These are phyloP conservation scores for Heliconius nattereri DNA, from an alignment of 1,140 invertebrate species.

Conservation along the genomic window DNA sequence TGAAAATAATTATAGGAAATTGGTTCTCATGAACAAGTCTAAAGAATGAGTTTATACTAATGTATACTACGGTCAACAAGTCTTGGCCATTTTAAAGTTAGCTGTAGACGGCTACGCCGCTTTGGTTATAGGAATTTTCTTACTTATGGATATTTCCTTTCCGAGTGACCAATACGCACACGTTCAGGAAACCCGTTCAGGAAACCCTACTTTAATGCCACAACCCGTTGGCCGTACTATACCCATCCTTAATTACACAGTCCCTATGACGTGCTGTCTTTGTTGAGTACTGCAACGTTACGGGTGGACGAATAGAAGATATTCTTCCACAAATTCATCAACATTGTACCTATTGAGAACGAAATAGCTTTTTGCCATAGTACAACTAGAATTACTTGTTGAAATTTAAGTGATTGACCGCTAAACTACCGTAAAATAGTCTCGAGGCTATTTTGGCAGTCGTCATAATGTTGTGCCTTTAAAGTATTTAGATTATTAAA, in stretches of 20 bases:
- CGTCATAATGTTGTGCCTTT: background rate
- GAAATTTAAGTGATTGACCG: conserved; percentile 27
- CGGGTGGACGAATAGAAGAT: conserved; percentile 19
- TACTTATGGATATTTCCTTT: too few relatives aligned
- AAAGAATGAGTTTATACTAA: conserved; percentile 22
- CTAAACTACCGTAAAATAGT: conserved; percentile 23
- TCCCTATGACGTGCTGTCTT: conserved; percentile 18
- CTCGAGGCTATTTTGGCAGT: conserved; percentile 10
- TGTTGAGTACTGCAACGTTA: conserved; percentile 17
- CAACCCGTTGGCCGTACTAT: too few relatives aligned
- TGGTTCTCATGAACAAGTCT: conserved; percentile 24
- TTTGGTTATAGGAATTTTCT: too few relatives aligned
- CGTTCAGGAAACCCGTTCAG: too few relatives aligned
- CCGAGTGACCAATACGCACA: too few relatives aligned
- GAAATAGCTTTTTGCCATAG: conserved; percentile 19
- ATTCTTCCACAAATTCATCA: conserved; percentile 26
- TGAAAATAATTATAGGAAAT: conserved; percentile 28
- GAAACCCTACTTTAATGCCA: too few relatives aligned
- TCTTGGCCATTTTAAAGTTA: too few relatives aligned
- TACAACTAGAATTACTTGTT: conserved; percentile 13
- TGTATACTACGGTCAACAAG: background rate
- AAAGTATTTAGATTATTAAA: background rate
- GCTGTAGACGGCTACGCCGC: too few relatives aligned
- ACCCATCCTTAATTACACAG: conserved; percentile 18
- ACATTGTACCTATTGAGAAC: background rate